Base-by-base conservation (phyloP, 2,888 invertebrate species). In the Siphonodentalium dalli region DNA sequence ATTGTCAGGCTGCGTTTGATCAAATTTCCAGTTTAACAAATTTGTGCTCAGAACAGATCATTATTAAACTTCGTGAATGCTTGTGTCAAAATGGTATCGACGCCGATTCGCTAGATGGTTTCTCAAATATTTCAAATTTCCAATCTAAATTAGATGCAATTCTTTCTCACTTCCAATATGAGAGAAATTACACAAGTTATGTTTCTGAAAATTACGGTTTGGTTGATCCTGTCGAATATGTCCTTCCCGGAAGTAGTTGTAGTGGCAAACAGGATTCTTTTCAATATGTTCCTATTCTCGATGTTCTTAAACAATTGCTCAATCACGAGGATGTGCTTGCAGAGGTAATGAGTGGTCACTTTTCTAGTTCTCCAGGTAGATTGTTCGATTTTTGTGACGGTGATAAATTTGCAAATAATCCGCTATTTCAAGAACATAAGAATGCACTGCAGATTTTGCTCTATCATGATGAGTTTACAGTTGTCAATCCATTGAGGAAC, bases 361-460 rank as follows among this genome's bases (percentile, higher is more conserved):
- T 40, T 9, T 45, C 45, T 13, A 34, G n/a, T 26, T n/a, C n/a
- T n/a, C 35, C 34, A 27, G 33, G 26, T 1, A 34, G 33, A 21
- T 40, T 52, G 15, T 11, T 35, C 24, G 52, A 52, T n/a, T 52
- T 52, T 33, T 45, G 52, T 34, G 52, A 52, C 46, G 52, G 52
- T 11, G 23, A 41, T 0, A 26, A 34, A 15, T 45, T 37, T 40
- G 7, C 6, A 5, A 27, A 4, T 5, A 52, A 52, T 52, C 3
- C 40, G 21, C 20, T 45, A 18, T 52, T 52, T 21, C 7, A n/a
- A 11, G 5, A 45, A 3, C 29, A 52, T 24, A 34, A 33, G 11
- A 20, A 33, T 40, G 45, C 52, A 7, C 18, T 52, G 8, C 52
- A 52, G 15, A 40, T 52, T 2, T 45, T 52, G 33, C 18, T 52